Evolutionary conservation across 2,113 vertebrate genomes (phyloP).

Genomic region (Scomber japonicus): DNA sequence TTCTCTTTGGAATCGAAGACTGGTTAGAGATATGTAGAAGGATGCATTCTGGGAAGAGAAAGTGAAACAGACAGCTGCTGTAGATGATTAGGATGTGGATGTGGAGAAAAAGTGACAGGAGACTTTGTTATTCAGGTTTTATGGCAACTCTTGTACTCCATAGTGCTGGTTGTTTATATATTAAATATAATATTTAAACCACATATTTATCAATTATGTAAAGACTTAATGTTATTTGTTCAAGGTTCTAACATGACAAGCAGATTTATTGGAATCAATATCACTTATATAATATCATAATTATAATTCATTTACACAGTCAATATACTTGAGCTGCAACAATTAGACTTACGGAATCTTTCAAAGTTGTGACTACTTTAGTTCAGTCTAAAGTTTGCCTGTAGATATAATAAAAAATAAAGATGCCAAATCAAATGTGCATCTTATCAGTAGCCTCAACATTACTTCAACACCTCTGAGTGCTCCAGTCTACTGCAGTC

Average conservation of each 20-base stretch:
- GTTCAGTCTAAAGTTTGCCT: too few relatives aligned
- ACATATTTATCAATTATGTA: too few relatives aligned
- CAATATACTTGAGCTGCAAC: background rate
- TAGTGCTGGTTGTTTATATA: too few relatives aligned
- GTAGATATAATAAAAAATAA: background rate
- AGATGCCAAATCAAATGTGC: background rate
- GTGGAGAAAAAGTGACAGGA: background rate
- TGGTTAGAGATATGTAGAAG: slow-evolving; percentile 32
- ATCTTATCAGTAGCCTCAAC: background rate
- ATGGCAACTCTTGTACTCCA: too few relatives aligned
- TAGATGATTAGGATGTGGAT: background rate
- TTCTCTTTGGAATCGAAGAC: slow-evolving; percentile 59
- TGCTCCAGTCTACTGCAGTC: background rate
- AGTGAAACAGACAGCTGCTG: slow-evolving; percentile 2
- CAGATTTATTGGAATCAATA: too few relatives aligned
- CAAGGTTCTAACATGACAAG: too few relatives aligned
- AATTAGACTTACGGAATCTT: background rate
- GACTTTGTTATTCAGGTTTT: too few relatives aligned
- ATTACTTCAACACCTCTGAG: background rate
- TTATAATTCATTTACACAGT: background rate
- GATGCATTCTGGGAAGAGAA: slow-evolving; percentile 54
- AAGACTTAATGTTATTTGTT: too few relatives aligned
- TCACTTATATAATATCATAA: too few relatives aligned
- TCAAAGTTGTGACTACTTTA: too few relatives aligned
- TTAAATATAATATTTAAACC: too few relatives aligned